Conservation (phyloP, 2,888 invertebrate species). For the Patella caerulea region DNA sequence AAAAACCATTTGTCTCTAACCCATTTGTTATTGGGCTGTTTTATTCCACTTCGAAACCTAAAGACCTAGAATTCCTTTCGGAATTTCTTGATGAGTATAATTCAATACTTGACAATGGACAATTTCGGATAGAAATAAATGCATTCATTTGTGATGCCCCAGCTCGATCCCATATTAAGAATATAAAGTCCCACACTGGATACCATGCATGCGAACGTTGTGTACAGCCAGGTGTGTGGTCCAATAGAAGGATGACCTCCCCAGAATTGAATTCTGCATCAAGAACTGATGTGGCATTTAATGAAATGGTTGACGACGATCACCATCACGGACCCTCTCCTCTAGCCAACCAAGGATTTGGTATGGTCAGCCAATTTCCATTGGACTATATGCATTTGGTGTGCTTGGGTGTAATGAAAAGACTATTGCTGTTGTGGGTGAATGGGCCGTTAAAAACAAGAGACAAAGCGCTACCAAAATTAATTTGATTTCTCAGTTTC, state of each 20-base stretch:
- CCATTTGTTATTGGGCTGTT: slow-evolving; percentile 23
- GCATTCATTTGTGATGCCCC: slow-evolving; percentile 39
- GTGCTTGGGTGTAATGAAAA: slow-evolving; percentile 48
- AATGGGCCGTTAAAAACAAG: slow-evolving; percentile 28
- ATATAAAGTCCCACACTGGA: slow-evolving; percentile 28
- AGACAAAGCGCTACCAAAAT: not conserved
- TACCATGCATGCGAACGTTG: slow-evolving; percentile 31
- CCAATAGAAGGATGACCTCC: slow-evolving; percentile 21
- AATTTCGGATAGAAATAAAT: not conserved
- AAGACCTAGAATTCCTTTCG: slow-evolving; percentile 21
- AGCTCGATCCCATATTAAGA: slow-evolving; percentile 33
- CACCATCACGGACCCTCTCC: slow-evolving; percentile 39
- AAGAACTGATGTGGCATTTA: slow-evolving; percentile 28
- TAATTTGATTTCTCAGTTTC: slow-evolving; percentile 31
- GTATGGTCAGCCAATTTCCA: slow-evolving; percentile 42
- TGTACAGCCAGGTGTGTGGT: not conserved
- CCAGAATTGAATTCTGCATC: not conserved
- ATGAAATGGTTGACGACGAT: slow-evolving; percentile 32
- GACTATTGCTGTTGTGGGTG: slow-evolving; percentile 34
- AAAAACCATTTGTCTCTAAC: slow-evolving; percentile 3
- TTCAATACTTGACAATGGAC: not conserved
- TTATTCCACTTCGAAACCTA: slow-evolving; percentile 28
- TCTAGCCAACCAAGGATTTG: slow-evolving; percentile 27
- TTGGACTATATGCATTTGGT: slow-evolving; percentile 45
- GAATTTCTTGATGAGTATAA: slow-evolving; percentile 25